Evolutionary conservation across 2,113 vertebrate species (phyloP).

Genomic region (Ploceus nigricollis): DNA sequence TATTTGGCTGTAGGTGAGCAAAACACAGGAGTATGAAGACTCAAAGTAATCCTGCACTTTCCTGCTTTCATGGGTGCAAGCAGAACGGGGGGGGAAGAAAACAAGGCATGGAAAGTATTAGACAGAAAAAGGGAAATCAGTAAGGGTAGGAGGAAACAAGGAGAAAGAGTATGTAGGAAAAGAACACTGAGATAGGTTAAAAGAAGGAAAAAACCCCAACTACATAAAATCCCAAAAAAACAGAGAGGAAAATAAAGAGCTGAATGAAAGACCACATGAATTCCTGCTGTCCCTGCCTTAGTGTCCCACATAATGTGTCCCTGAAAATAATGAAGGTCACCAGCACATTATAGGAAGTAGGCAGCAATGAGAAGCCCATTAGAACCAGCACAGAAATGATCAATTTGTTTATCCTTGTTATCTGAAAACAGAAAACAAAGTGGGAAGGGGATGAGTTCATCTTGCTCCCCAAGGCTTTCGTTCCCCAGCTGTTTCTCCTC

Average conservation of each 20-base stretch:
- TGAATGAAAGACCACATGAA: neutral
- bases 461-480: neutral
- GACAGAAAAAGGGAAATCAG: neutral
- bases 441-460: neutral
- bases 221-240: neutral
- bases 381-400: constrained; percentile 1
- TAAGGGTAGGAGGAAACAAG: neutral
- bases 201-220: neutral
- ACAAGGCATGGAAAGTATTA: neutral
- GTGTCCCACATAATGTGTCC: neutral
- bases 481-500: neutral
- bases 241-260: neutral
- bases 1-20: neutral
- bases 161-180: neutral
- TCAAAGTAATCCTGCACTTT: neutral
- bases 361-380: neutral
- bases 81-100: neutral
- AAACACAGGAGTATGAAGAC: neutral
- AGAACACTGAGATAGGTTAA: neutral
- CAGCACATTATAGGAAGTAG: neutral
- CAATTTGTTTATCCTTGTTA: constrained; percentile 60
- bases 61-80: neutral
- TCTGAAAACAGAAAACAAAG: neutral
- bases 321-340: constrained; percentile 45
- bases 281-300: neutral